Evolutionary conservation across 2,113 vertebrate species (phyloP).

Genomic region (Pontoporia blainvillei): DNA sequence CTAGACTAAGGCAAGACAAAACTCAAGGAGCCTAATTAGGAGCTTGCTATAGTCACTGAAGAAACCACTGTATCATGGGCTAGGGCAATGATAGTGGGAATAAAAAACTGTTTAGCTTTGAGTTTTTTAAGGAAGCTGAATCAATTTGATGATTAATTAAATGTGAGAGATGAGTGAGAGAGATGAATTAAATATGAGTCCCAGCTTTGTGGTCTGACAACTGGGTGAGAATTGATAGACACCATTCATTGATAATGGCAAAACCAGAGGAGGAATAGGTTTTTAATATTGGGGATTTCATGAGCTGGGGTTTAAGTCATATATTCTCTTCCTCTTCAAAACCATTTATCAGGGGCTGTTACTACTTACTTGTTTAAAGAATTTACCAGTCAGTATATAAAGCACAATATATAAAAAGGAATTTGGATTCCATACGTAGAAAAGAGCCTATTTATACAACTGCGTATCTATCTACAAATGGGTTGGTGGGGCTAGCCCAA

Average conservation of each 20-base stretch:
- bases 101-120: slow-evolving; percentile 25
- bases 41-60: not conserved
- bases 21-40: not conserved
- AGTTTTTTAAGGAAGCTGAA: slow-evolving; percentile 13
- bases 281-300: not conserved
- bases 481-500: not conserved
- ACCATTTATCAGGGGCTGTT: not conserved
- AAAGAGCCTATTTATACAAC: not conserved
- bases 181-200: slow-evolving; percentile 37
- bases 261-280: not conserved
- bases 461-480: not conserved
- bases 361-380: not conserved
- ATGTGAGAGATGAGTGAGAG: slow-evolving; percentile 22
- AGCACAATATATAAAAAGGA: not conserved
- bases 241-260: not conserved
- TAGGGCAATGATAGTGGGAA: not conserved
- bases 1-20: not conserved
- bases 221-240: not conserved
- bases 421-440: not conserved
- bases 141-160: slow-evolving; percentile 55
- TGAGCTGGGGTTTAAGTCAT: not conserved
- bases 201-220: slow-evolving; percentile 16
- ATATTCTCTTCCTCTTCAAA: not conserved
- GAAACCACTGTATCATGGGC: not conserved
- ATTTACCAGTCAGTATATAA: not conserved